These are phyloP conservation scores for Drosophila kuntzei DNA, from an alignment of 2,888 invertebrate genomes.

Conservation along the genomic window DNA sequence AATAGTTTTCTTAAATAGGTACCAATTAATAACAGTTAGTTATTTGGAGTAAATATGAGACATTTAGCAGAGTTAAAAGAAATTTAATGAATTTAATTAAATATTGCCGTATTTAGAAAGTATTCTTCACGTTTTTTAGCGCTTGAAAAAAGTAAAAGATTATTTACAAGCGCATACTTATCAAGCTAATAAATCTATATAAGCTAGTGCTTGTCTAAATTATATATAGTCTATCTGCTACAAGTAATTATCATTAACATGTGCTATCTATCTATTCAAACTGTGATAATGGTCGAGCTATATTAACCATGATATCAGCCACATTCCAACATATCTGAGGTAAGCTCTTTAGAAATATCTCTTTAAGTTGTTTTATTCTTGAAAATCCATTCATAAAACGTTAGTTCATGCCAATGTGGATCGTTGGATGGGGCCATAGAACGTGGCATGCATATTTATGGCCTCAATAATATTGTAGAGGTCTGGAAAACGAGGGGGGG, in stretches of 20 bases:
- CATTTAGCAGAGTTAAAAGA: not conserved
- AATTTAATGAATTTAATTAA: conserved; percentile 1
- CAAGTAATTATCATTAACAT: conserved; percentile 30
- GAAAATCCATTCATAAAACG: conserved; percentile 24
- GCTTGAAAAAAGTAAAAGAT: conserved; percentile 20
- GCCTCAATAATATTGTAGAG: conserved; percentile 60
- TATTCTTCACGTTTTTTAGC: not conserved
- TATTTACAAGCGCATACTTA: conserved; percentile 1
- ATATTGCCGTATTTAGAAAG: conserved; percentile 12
- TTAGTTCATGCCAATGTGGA: conserved; percentile 26
- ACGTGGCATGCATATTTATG: conserved; percentile 56
- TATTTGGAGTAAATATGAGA: conserved; percentile 9
- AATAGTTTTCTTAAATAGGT: no score
- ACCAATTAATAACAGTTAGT: not conserved
- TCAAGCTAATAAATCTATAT: conserved; percentile 23
- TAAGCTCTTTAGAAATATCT: conserved; percentile 32
- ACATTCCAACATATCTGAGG: conserved; percentile 47
- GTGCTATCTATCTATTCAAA: conserved; percentile 12
- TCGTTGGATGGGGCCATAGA: conserved; percentile 20
- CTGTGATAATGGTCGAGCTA: conserved; percentile 6
- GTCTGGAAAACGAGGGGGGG: not conserved
- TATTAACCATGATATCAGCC: conserved; percentile 31
- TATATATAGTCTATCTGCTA: conserved; percentile 2
- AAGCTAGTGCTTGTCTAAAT: conserved; percentile 13
- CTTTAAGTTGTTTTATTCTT: conserved; percentile 28